phyloP scores from a whole-genome alignment of 1,140 invertebrate genomes.

The Colletes gigas region DNA sequence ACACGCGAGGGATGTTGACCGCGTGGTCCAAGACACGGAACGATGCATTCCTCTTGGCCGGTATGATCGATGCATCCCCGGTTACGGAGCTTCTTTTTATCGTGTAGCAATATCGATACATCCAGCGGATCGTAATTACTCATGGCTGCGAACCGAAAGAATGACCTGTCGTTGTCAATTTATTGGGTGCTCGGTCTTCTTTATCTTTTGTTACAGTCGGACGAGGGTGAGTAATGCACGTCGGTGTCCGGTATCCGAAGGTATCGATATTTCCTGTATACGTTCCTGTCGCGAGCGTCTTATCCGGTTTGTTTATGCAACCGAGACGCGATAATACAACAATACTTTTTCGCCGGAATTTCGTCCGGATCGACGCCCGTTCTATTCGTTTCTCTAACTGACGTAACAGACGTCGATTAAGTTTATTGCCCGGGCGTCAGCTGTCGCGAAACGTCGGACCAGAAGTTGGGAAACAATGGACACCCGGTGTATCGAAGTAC shows the following conservation, averaged over 20 bases:
- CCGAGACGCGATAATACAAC: no score
- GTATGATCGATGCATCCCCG: constrained; percentile 33
- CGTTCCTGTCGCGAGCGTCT: neutral
- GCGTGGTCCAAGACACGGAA: neutral
- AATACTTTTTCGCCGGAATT: no score
- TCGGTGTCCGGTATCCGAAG: constrained; percentile 5
- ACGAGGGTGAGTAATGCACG: constrained; percentile 13
- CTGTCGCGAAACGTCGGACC: neutral
- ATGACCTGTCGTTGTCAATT: constrained; percentile 45
- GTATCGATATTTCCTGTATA: constrained; percentile 23
- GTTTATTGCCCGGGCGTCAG: neutral
- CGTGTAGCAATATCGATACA: constrained; percentile 25
- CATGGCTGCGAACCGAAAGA: constrained; percentile 18
- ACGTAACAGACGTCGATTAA: neutral
- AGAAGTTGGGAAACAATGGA: constrained; percentile 35
- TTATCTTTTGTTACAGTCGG: constrained; percentile 21
- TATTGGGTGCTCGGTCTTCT: constrained; percentile 20
- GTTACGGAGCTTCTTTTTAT: constrained; percentile 25
- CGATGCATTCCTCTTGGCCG: neutral
- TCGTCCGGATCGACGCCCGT: no score
- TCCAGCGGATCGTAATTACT: constrained; percentile 33
- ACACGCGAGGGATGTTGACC: no score
- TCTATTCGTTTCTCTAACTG: no score
- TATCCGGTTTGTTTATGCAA: neutral
- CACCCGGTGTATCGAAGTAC: constrained; percentile 58